Percentiles rank a stretch among this genome's conserved stretches.
These are phyloP conservation scores for Drosophila mercatorum DNA, from an alignment of 2,888 invertebrate species.

Conservation along the genomic window DNA sequence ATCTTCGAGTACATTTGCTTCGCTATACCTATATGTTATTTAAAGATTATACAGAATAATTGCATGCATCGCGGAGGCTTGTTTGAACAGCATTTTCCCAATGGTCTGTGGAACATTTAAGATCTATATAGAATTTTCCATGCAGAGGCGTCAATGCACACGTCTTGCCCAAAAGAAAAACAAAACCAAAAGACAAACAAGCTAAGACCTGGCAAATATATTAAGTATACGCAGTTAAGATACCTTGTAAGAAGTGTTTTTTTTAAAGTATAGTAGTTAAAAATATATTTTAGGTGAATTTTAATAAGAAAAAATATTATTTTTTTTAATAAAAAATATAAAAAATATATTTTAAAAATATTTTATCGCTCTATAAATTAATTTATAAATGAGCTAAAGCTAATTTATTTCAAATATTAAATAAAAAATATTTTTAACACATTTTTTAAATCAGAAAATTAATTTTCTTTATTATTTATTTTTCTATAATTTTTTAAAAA, in stretches of 20 bases:
- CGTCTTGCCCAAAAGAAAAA: slow-evolving; percentile 41
- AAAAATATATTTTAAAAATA: too few relatives aligned
- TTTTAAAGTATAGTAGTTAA: too few relatives aligned
- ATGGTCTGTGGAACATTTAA: slow-evolving; percentile 41
- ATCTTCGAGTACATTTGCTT: slow-evolving; percentile 2
- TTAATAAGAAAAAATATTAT: background rate
- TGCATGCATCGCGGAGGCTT: background rate
- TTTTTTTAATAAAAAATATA: background rate
- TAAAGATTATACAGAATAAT: slow-evolving; percentile 8
- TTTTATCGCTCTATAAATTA: too few relatives aligned
- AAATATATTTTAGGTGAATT: too few relatives aligned
- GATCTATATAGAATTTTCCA: slow-evolving; percentile 57
- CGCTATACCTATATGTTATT: background rate
- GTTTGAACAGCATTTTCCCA: slow-evolving; percentile 27
- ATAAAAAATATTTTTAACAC: too few relatives aligned
- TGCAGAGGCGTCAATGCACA: slow-evolving; percentile 44
- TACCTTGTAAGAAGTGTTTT: slow-evolving; percentile 5
- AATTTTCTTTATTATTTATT: background rate
- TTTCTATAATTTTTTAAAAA: background rate
- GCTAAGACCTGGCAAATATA: background rate
- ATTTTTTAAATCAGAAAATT: background rate
- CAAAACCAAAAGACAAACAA: slow-evolving; percentile 13
- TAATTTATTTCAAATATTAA: too few relatives aligned
- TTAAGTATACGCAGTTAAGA: background rate
- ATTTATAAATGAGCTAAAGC: too few relatives aligned